phyloP scores from a whole-genome alignment of 2,888 invertebrate species.

The Argynnis bischoffii region DNA sequence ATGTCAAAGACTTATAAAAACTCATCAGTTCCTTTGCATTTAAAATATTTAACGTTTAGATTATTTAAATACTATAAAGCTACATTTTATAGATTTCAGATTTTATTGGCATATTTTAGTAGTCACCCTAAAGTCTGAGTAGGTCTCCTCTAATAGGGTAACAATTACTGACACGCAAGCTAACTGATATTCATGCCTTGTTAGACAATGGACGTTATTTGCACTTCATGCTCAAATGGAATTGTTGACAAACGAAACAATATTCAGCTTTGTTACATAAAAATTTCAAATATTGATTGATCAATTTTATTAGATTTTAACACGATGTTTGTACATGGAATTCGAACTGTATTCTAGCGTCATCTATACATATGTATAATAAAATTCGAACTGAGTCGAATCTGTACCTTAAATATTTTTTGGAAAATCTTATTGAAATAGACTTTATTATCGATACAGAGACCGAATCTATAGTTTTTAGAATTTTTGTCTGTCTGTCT shows the following conservation, averaged over 20 bases:
- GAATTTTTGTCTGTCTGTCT: too few relatives aligned
- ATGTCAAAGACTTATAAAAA: too few relatives aligned
- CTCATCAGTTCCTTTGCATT: too few relatives aligned
- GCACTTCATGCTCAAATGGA: slow-evolving; percentile 36
- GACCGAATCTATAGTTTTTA: too few relatives aligned
- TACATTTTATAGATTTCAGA: neutral
- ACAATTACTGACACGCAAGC: slow-evolving; percentile 54
- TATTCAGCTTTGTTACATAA: slow-evolving; percentile 35
- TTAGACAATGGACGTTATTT: slow-evolving; percentile 41
- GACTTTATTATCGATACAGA: too few relatives aligned
- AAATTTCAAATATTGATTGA: slow-evolving; percentile 36
- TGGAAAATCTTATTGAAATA: too few relatives aligned
- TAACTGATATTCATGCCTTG: slow-evolving; percentile 44
- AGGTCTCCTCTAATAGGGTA: neutral
- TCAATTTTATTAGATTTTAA: slow-evolving; percentile 33
- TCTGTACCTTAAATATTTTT: too few relatives aligned
- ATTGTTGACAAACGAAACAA: slow-evolving; percentile 34
- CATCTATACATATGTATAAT: too few relatives aligned
- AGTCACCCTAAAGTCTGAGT: neutral
- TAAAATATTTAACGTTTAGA: too few relatives aligned
- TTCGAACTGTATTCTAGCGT: slow-evolving; percentile 12
- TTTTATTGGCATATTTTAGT: neutral
- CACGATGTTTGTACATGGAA: slow-evolving; percentile 25
- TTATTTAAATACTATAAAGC: neutral
- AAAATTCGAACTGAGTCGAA: too few relatives aligned